Conservation (phyloP, 2,113 vertebrate genomes). For the Scartelaos histophorus region DNA sequence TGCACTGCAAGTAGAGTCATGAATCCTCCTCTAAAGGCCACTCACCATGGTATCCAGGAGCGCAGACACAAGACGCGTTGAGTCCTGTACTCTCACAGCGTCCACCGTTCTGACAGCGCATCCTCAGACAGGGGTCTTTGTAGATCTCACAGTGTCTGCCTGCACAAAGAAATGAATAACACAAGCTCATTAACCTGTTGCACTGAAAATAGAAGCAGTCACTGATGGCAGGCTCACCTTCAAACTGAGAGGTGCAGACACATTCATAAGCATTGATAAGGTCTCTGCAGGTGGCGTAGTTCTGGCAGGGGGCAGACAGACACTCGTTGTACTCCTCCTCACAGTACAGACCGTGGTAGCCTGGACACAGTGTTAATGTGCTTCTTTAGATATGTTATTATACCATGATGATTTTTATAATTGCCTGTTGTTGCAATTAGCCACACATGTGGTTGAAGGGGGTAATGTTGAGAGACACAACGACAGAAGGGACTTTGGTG, state of each 20-base stretch:
- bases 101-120: constrained; percentile 91
- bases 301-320: constrained; percentile 92
- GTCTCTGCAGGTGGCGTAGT: constrained; percentile 91
- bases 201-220: background rate
- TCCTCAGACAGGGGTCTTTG: constrained; percentile 89
- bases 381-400: background rate
- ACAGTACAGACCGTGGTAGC: constrained; percentile 96
- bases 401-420: background rate
- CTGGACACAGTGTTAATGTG: constrained; percentile 58
- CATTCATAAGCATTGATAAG: constrained; percentile 90
- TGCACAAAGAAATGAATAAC: constrained; percentile 47
- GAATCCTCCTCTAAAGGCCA: background rate
- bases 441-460: no score
- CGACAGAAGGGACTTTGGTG: background rate
- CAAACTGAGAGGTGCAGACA: constrained; percentile 86
- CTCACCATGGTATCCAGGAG: constrained; percentile 86
- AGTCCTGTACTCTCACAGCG: constrained; percentile 85
- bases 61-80: constrained; percentile 87
- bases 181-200: background rate
- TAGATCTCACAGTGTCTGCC: constrained; percentile 91
- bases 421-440: background rate
- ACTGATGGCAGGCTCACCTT: constrained; percentile 75
- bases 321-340: constrained; percentile 97
- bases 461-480: background rate
- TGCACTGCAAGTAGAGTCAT: background rate